phyloP scores from a whole-genome alignment of 2,797 vertebrate species.

The Melanotaenia maccullochi region DNA sequence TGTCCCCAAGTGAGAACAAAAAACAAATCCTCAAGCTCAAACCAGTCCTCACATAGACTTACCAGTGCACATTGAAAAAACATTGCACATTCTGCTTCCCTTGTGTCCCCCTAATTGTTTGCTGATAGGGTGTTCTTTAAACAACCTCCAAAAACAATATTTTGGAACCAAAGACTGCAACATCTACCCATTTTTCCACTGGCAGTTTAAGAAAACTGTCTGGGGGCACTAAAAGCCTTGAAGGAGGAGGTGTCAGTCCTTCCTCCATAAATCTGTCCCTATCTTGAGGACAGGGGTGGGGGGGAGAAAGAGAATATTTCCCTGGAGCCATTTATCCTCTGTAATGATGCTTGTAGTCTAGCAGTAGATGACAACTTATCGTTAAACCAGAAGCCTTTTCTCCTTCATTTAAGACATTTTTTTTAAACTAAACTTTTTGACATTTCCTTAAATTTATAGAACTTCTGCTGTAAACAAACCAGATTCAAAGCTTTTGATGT shows the following conservation, averaged over 20 bases:
- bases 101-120: slow-evolving; percentile 53
- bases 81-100: slow-evolving; percentile 21
- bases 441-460: not conserved
- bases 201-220: slow-evolving; percentile 45
- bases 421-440: not conserved
- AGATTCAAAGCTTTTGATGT: not conserved
- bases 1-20: not conserved
- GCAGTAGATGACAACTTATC: slow-evolving; percentile 53
- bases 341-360: slow-evolving; percentile 63
- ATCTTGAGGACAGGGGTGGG: slow-evolving; percentile 16
- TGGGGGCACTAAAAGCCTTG: slow-evolving; percentile 28
- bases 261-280: slow-evolving; percentile 63
- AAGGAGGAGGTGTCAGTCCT: slow-evolving; percentile 34
- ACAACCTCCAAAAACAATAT: slow-evolving; percentile 68
- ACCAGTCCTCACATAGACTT: slow-evolving; percentile 3
- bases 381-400: slow-evolving; percentile 22
- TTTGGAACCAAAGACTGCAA: slow-evolving; percentile 24
- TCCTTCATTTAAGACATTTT: not conserved
- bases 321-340: slow-evolving; percentile 48
- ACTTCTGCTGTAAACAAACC: not conserved
- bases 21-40: slow-evolving; percentile 16
- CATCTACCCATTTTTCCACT: slow-evolving; percentile 44
- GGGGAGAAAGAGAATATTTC: not conserved
- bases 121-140: slow-evolving; percentile 68
- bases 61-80: slow-evolving; percentile 3